Base-by-base conservation (phyloP, 2,888 invertebrate species). In the Dione juno region DNA sequence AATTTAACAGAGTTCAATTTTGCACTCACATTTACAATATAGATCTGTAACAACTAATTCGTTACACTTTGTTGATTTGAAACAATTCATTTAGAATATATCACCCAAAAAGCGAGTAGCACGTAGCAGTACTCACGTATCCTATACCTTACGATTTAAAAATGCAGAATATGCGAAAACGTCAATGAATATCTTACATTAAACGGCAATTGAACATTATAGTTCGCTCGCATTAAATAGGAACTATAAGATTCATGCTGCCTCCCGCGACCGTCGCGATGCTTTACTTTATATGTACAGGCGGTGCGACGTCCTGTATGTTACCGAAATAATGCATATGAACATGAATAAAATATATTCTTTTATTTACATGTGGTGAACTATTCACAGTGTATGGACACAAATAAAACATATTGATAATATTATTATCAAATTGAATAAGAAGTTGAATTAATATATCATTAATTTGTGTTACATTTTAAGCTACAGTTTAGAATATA, bases 181-280 rank as follows among this genome's bases (percentile, higher is more conserved):
- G 88, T 91, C 84, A 92, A 92, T 91, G 91, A 92, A 92, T 92
- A 89, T 86, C 85, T 90, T 91, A 90, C 88, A 90, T 83, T 90
- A 86, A 87, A 88, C 89, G 92, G 92, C 92, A 92, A 90, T 90
- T 90, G 93, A 93, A 93, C 91, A 87, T 90, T 93, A 93, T 93
- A 93, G 93, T 92, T 92, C 92, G 84, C 91, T 92, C 91, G 91
- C 92, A 89, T 89, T 86, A 84, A 89, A 88, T 93, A 93, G 93
- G 93, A 93, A 93, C 93, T 93, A 93, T 93, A 93, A 93, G 84
- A 93, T 93, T 92, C 92, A 92, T 88, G 89, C 91, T 91, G 91
- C 92, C 92, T 87, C 87, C 83, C 81, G 83, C 83, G 82, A 83
- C 85, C 72, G 77, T 69, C 77, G 76, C 76, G 70, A 74, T 70